Evolutionary conservation across 2,888 invertebrate species (phyloP).

Genomic region (Eledone cirrhosa): DNA sequence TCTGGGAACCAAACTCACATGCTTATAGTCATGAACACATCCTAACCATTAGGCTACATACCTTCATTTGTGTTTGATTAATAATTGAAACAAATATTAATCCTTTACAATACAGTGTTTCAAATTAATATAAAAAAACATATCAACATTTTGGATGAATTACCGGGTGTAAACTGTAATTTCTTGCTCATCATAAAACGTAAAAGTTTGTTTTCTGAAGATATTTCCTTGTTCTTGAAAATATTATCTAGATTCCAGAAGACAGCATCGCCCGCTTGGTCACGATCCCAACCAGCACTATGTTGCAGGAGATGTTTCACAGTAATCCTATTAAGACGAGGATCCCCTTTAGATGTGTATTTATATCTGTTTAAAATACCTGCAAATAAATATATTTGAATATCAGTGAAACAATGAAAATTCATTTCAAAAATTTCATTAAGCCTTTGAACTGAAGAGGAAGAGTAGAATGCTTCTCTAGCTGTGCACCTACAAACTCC

Average conservation of each 20-base stretch:
- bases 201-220: constrained; percentile 42
- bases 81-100: too few relatives aligned
- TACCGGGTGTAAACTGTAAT: constrained; percentile 57
- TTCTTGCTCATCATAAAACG: constrained; percentile 50
- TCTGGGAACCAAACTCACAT: too few relatives aligned
- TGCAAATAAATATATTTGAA: constrained; percentile 22
- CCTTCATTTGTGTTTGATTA: too few relatives aligned
- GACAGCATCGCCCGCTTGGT: constrained; percentile 53
- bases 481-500: too few relatives aligned
- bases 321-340: constrained; percentile 43
- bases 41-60: too few relatives aligned
- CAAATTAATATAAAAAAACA: neutral
- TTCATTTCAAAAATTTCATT: too few relatives aligned
- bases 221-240: constrained; percentile 34
- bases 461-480: too few relatives aligned
- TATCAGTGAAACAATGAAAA: too few relatives aligned
- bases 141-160: neutral
- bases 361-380: constrained; percentile 41
- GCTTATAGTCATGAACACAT: too few relatives aligned
- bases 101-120: too few relatives aligned
- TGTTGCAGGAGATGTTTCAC: constrained; percentile 59
- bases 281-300: constrained; percentile 61
- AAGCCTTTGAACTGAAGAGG: too few relatives aligned
- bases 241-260: constrained; percentile 48
- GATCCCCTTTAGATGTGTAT: constrained; percentile 38